phyloP scores from a whole-genome alignment of 2,113 vertebrate species.

The Boleophthalmus pectinirostris region DNA sequence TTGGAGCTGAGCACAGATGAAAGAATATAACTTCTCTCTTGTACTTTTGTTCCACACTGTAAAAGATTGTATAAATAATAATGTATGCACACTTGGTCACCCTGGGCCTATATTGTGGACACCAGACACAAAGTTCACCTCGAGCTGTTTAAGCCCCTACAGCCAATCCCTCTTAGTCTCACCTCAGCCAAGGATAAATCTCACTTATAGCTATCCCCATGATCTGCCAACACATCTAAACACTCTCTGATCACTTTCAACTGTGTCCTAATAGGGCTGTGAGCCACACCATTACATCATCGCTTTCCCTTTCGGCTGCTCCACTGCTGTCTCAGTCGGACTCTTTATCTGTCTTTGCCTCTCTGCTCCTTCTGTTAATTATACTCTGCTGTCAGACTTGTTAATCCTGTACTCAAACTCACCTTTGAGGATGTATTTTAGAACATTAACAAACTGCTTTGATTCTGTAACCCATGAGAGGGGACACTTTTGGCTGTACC shows the following conservation, averaged over 20 bases:
- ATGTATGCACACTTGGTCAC: background rate
- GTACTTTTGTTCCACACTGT: background rate
- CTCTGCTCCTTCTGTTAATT: constrained; percentile 47
- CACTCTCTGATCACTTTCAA: constrained; percentile 64
- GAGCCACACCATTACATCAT: constrained; percentile 62
- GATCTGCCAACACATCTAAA: constrained; percentile 67
- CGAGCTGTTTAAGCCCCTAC: constrained; percentile 39
- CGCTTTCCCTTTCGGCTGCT: constrained; percentile 29
- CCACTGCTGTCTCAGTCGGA: constrained; percentile 27
- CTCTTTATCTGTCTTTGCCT: constrained; percentile 21
- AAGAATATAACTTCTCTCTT: background rate
- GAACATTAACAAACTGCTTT: constrained; percentile 39
- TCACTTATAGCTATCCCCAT: constrained; percentile 66
- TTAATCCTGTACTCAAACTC: constrained; percentile 41
- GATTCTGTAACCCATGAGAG: constrained; percentile 18
- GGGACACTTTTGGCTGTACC: constrained; percentile 38
- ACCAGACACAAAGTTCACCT: constrained; percentile 45
- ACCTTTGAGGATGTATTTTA: constrained; percentile 51
- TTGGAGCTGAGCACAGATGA: too few species aligned
- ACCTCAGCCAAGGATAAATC: constrained; percentile 62
- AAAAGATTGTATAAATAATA: background rate
- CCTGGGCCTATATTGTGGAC: constrained; percentile 17
- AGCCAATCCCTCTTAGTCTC: constrained; percentile 65
- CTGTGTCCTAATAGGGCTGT: constrained; percentile 56
- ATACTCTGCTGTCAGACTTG: constrained; percentile 37